Conservation (phyloP, 1,140 invertebrate species). For the Coenobita brevimanus region DNA sequence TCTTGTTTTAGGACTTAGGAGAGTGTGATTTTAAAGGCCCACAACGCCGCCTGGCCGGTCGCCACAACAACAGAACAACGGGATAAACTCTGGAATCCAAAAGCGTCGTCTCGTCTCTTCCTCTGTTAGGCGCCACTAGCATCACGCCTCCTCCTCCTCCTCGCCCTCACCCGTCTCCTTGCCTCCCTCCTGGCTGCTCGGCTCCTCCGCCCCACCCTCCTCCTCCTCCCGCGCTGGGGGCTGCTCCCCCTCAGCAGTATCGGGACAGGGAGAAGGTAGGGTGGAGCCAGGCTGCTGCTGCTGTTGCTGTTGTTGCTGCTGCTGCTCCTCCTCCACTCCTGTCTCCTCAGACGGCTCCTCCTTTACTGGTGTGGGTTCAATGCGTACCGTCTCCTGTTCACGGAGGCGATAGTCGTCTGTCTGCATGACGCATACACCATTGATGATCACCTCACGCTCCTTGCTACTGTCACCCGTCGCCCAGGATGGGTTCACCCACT, state of each 20-base stretch:
- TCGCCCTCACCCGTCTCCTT: conserved; percentile 39
- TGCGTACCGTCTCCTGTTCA: conserved; percentile 56
- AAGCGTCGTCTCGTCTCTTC: conserved; percentile 42
- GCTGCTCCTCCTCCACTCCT: conserved; percentile 41
- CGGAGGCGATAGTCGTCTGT: conserved; percentile 69
- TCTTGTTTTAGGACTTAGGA: conserved; percentile 59
- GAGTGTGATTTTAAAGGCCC: conserved; percentile 66
- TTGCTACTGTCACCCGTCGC: conserved; percentile 75
- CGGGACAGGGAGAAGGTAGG: conserved; percentile 18
- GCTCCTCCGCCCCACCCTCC: conserved; percentile 17
- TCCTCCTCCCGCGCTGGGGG: conserved; percentile 37
- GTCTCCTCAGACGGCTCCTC: conserved; percentile 64
- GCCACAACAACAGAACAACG: conserved; percentile 62
- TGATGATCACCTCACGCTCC: conserved; percentile 85
- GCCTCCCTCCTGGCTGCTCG: conserved; percentile 14
- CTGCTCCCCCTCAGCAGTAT: conserved; percentile 35
- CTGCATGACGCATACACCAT: conserved; percentile 93
- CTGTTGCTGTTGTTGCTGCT: not conserved
- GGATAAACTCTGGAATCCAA: conserved; percentile 64
- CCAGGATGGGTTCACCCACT: conserved; percentile 97
- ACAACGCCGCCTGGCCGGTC: conserved; percentile 47
- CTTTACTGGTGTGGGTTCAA: conserved; percentile 62
- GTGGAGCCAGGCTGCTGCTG: conserved; percentile 25
- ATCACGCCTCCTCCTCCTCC: conserved; percentile 62
- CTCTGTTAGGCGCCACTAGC: conserved; percentile 44